Percentiles rank a stretch among this genome's conserved stretches.
phyloP scores from a whole-genome alignment of 2,113 vertebrate species.

The Azemiops feae region DNA sequence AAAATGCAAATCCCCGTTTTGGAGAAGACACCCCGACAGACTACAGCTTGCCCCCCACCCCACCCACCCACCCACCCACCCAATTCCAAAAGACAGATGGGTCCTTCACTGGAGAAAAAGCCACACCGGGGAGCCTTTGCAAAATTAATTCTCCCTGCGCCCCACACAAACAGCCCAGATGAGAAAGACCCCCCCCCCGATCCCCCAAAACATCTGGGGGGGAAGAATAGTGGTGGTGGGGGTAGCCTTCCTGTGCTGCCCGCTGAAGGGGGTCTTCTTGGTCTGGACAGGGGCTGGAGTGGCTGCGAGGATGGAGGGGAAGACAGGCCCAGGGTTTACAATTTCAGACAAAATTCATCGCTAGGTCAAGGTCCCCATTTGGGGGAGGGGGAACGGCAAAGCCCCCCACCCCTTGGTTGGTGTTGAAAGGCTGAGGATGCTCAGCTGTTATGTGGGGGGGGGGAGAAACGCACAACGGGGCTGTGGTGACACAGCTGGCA shows the following conservation, averaged over 20 bases:
- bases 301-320: neutral
- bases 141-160: neutral
- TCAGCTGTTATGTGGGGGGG: neutral
- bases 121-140: neutral
- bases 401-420: neutral
- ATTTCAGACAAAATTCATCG: neutral
- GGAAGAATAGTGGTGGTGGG: too few relatives aligned
- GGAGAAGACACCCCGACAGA: rapidly evolving
- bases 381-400: neutral
- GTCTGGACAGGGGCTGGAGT: neutral
- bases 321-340: neutral
- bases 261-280: neutral
- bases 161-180: too few relatives aligned
- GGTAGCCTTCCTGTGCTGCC: neutral
- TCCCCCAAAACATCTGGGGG: neutral
- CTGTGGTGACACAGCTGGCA: neutral
- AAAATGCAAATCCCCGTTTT: neutral
- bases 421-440: neutral
- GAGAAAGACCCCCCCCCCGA: neutral
- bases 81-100: neutral
- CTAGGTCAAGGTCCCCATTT: neutral
- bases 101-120: neutral
- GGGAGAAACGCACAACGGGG: neutral
- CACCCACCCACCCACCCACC: conserved; percentile 1
- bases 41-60: conserved; percentile 35